phyloP scores from a whole-genome alignment of 2,797 vertebrate species.

The Rhynchotus rufescens region DNA sequence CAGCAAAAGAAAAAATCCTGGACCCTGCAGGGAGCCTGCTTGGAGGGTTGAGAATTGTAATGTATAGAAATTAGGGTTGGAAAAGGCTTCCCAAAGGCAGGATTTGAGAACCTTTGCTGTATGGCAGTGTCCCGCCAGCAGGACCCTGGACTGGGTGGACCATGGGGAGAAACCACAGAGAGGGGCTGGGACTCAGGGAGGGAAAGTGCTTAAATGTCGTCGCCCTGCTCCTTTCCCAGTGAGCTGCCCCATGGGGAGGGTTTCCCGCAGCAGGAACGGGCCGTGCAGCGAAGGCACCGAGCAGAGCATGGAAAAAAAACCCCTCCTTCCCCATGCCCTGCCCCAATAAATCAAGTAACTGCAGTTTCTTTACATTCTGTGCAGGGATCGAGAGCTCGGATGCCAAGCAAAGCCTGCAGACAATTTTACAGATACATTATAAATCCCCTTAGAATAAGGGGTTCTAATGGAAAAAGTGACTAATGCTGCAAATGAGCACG shows the following conservation, averaged over 20 bases:
- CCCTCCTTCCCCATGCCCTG: background rate
- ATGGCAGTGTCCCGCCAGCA: background rate
- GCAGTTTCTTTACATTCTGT: conserved; percentile 53
- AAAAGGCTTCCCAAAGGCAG: background rate
- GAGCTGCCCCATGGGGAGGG: background rate
- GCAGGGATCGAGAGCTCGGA: conserved; percentile 16
- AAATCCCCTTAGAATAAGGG: conserved; percentile 62
- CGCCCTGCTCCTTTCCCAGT: background rate
- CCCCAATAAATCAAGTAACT: conserved; percentile 54
- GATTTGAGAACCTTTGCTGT: rapidly evolving
- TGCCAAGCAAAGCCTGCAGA: conserved; percentile 64
- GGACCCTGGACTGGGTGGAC: background rate
- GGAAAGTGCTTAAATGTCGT: background rate
- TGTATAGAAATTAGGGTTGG: background rate
- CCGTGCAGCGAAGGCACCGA: background rate
- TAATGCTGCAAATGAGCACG: conserved; percentile 36
- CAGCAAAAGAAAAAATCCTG: background rate
- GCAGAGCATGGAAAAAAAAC: conserved; percentile 39
- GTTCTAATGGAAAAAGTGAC: conserved; percentile 72
- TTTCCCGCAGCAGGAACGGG: conserved; percentile 9
- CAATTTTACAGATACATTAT: conserved; percentile 68
- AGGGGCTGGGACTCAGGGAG: background rate
- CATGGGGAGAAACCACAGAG: background rate
- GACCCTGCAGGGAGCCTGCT: background rate
- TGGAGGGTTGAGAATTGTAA: background rate